phyloP scores from a whole-genome alignment of 1,140 invertebrate species.

The Yoshiicerus persimilis region DNA sequence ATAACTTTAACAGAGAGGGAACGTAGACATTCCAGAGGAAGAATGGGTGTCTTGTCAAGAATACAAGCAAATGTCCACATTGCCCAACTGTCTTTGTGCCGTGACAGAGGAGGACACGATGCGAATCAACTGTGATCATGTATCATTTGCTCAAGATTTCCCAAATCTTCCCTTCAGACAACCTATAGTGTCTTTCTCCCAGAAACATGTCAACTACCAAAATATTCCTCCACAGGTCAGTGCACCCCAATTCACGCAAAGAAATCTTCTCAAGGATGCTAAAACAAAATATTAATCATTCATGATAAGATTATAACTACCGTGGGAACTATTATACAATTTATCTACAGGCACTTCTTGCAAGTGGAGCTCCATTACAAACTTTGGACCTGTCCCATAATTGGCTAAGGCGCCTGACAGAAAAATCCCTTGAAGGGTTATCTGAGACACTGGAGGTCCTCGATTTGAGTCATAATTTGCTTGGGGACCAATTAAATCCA shows the following conservation, averaged over 20 bases:
- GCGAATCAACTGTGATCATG: conserved; percentile 68
- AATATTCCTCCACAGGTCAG: conserved; percentile 69
- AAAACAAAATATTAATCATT: neutral
- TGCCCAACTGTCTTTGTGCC: conserved; percentile 42
- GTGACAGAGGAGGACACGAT: conserved; percentile 35
- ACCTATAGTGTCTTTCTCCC: conserved; percentile 73
- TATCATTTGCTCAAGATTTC: conserved; percentile 76
- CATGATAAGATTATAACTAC: neutral
- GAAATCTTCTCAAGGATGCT: neutral
- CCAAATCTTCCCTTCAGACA: conserved; percentile 71
- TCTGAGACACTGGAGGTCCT: conserved; percentile 68
- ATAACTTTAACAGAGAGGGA: neutral
- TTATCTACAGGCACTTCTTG: conserved; percentile 59
- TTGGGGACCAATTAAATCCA: conserved; percentile 85
- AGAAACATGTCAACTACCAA: conserved; percentile 75
- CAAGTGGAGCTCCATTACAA: conserved; percentile 66
- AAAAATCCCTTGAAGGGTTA: conserved; percentile 70
- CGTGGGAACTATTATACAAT: neutral
- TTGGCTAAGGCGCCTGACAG: conserved; percentile 73
- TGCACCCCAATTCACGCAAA: neutral
- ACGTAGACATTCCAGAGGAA: conserved; percentile 18
- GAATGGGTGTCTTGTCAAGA: conserved; percentile 46
- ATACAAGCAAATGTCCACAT: conserved; percentile 30
- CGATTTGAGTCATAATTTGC: conserved; percentile 72
- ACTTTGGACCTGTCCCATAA: conserved; percentile 80